Evolutionary conservation across 2,888 invertebrate genomes (phyloP).

Genomic region (Xylota segnis): DNA sequence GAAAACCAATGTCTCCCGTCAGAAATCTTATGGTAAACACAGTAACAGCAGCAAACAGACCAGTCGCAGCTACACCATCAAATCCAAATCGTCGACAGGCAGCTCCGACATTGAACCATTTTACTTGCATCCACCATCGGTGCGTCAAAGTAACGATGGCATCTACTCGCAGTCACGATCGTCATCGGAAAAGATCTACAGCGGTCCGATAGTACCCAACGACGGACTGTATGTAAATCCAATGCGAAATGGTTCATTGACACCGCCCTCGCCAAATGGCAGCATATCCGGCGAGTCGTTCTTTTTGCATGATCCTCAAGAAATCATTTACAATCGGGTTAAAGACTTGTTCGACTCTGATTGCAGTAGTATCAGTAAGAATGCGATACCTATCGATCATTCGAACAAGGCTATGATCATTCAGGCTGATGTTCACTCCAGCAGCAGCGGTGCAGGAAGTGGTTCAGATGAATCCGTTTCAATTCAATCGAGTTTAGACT

Average conservation of each 20-base stretch:
- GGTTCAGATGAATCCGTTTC: conserved; percentile 88
- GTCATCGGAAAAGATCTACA: conserved; percentile 83
- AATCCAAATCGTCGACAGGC: conserved; percentile 84
- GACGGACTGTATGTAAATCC: conserved; percentile 95
- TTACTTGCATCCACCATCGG: conserved; percentile 90
- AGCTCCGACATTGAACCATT: conserved; percentile 88
- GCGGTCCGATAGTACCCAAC: conserved; percentile 82
- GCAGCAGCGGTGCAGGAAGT: conserved; percentile 87
- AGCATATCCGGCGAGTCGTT: conserved; percentile 89
- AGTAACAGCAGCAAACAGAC: conserved; percentile 82
- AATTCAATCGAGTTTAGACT: conserved; percentile 85
- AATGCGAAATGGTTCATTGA: conserved; percentile 87
- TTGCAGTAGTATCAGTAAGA: conserved; percentile 82
- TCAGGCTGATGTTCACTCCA: conserved; percentile 94
- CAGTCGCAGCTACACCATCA: conserved; percentile 84
- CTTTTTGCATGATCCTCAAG: conserved; percentile 93
- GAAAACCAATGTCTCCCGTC: conserved; percentile 81
- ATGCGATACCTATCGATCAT: conserved; percentile 78
- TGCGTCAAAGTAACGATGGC: conserved; percentile 82
- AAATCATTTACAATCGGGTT: conserved; percentile 92
- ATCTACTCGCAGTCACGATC: conserved; percentile 82
- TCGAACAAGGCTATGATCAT: conserved; percentile 86
- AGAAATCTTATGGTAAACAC: conserved; percentile 77
- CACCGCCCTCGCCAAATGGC: conserved; percentile 86
- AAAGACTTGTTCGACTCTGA: conserved; percentile 91